Conservation (phyloP, 2,888 invertebrate species). For the Callyntrura sp. region DNA sequence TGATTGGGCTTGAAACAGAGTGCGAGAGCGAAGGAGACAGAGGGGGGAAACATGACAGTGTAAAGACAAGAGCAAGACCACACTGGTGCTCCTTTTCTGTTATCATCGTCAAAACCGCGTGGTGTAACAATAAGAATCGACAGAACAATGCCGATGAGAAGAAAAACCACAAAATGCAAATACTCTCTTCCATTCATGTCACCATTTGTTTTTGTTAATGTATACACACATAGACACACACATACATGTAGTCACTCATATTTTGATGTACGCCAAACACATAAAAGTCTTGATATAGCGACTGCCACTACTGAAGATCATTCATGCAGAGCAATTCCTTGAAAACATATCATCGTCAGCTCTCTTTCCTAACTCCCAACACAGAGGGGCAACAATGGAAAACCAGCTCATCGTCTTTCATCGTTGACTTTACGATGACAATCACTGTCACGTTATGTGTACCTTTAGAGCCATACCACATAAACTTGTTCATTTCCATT, state of each 20-base stretch:
- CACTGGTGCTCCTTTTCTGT: constrained; percentile 70
- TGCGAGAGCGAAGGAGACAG: constrained; percentile 19
- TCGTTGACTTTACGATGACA: constrained; percentile 68
- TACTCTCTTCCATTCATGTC: constrained; percentile 67
- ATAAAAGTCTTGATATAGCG: not conserved
- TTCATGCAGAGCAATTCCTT: constrained; percentile 77
- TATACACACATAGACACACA: not conserved
- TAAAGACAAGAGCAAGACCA: constrained; percentile 73
- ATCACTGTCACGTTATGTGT: constrained; percentile 68
- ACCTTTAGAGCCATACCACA: constrained; percentile 32
- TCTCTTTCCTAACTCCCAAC: constrained; percentile 60
- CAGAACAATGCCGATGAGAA: constrained; percentile 59
- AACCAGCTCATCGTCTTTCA: constrained; percentile 70
- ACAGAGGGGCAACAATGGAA: constrained; percentile 45
- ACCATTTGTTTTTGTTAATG: constrained; percentile 65
- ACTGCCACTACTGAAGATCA: constrained; percentile 57
- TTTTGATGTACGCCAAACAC: constrained; percentile 1
- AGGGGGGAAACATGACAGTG: constrained; percentile 34
- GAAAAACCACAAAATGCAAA: constrained; percentile 76
- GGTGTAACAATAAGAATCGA: constrained; percentile 35
- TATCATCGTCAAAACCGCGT: constrained; percentile 51
- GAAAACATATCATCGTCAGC: constrained; percentile 64
- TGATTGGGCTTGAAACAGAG: constrained; percentile 68
- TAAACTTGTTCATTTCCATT: constrained; percentile 60
- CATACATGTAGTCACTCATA: not conserved